phyloP scores from a whole-genome alignment of 2,113 vertebrate genomes.

The Odontophorus gujanensis region DNA sequence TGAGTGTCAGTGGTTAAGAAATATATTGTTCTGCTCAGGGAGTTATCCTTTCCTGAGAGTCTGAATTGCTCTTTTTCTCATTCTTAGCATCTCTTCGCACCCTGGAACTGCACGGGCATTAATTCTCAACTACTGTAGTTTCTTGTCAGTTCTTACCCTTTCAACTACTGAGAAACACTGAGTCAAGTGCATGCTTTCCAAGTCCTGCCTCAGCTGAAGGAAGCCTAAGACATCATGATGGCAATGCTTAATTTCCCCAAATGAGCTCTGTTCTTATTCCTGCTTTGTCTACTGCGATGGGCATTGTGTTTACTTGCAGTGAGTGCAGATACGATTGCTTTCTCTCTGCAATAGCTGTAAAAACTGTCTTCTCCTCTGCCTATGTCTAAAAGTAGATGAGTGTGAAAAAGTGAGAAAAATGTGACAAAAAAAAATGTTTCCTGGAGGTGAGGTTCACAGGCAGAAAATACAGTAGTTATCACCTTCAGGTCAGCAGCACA shows the following conservation, averaged over 20 bases:
- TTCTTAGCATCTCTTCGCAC: not conserved
- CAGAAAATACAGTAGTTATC: conserved; percentile 25
- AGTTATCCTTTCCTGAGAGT: not conserved
- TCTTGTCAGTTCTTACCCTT: conserved; percentile 16
- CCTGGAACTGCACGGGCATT: not conserved
- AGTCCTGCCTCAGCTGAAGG: not conserved
- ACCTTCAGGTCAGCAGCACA: conserved; percentile 1
- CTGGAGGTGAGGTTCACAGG: not conserved
- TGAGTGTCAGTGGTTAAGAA: conserved; percentile 2
- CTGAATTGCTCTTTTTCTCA: conserved; percentile 4
- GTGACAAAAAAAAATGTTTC: conserved; percentile 29
- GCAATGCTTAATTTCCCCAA: not conserved
- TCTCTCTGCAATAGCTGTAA: not conserved
- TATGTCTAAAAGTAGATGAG: conserved; percentile 3
- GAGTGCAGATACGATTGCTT: not conserved
- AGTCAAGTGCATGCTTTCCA: not conserved
- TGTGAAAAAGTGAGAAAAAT: conserved; percentile 49
- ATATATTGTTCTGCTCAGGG: not conserved
- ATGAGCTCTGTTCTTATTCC: not conserved
- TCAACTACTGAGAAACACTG: not conserved
- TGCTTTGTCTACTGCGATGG: not conserved
- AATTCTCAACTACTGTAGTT: conserved; percentile 27
- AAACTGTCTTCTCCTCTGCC: not conserved
- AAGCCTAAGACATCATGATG: not conserved
- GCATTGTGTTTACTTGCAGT: not conserved